Evolutionary conservation across 2,888 invertebrate species (phyloP), one percentile per base, ranked within the genome.

Genomic region (Acronicta alni): DNA sequence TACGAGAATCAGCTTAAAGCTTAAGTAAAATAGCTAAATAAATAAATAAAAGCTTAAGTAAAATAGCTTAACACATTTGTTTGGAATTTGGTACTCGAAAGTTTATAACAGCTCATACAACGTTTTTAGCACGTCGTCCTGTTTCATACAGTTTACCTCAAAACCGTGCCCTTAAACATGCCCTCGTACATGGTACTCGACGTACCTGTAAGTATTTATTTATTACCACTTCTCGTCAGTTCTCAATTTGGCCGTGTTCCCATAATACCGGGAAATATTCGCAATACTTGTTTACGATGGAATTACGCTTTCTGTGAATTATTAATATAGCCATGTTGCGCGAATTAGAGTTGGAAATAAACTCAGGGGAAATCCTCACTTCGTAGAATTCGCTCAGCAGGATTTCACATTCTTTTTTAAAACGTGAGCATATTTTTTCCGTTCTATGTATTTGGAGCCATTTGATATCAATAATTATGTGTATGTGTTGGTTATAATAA

Each of bases 291-390:
- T 57, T 66, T 67, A 69, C 69, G 61, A 63, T 72, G 72, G 55
- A 72, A 78, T 69, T 66, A 64, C 61, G 61, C 46, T 46, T 77
- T 72, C 74, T 43, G 49, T 52, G 77, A 79, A 77, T 67, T 61
- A 48, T 64, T 64, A 59, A 65, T 71, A 62, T 49, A 59, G 48
- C 41, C 37, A 20, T 57, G 57, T 67, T 37, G 53, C 56, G 65
- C 45, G 56, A 74, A 75, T 51, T 59, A 32, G 43, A 54, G 47
- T 41, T 66, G 43, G 48, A 67, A 68, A 67, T 73, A 70, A 63
- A 62, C 49, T 55, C 46, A 42, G 38, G 59, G 71, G 59, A 64
- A 67, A 67, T 67, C 63, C 63, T 67, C 30, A 42, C 20, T 73
- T 71, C 72, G 26, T 26, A 44, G 75, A 75, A 73, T 41, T 43